These are phyloP conservation scores for Gallinago paraguaiae DNA, from an alignment of 2,113 vertebrate species.

Conservation along the genomic window DNA sequence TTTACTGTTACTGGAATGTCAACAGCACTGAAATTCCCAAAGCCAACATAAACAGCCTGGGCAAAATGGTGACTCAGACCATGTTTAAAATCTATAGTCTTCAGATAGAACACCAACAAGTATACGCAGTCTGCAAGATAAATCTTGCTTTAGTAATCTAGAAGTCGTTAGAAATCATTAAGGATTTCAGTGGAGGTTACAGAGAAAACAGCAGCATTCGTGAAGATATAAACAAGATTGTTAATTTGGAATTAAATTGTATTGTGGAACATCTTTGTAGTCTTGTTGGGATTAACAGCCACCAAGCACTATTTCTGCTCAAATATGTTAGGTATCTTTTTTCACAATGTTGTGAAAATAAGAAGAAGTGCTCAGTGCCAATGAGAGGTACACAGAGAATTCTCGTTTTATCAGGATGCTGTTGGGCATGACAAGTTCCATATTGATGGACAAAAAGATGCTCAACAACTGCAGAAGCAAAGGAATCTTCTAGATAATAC, in stretches of 20 bases:
- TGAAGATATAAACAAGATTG: background rate
- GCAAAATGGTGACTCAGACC: background rate
- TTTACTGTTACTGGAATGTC: background rate
- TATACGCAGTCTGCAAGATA: background rate
- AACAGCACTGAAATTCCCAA: background rate
- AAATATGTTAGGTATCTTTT: background rate
- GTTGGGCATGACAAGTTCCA: background rate
- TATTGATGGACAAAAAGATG: background rate
- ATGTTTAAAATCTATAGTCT: background rate
- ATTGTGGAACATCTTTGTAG: background rate
- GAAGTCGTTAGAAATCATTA: constrained; percentile 30
- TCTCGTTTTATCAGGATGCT: background rate
- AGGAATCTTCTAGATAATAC: background rate
- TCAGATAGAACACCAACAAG: background rate
- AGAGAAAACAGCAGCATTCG: background rate
- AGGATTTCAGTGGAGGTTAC: constrained; percentile 4
- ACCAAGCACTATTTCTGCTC: background rate
- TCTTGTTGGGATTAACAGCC: background rate
- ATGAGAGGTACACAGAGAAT: background rate
- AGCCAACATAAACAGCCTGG: background rate
- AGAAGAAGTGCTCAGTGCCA: background rate
- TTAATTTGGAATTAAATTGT: constrained; percentile 6
- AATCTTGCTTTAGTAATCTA: background rate
- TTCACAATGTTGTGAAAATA: background rate
- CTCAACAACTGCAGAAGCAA: background rate